Conservation (phyloP, 2,113 vertebrate genomes). For the Theristicus caerulescens region DNA sequence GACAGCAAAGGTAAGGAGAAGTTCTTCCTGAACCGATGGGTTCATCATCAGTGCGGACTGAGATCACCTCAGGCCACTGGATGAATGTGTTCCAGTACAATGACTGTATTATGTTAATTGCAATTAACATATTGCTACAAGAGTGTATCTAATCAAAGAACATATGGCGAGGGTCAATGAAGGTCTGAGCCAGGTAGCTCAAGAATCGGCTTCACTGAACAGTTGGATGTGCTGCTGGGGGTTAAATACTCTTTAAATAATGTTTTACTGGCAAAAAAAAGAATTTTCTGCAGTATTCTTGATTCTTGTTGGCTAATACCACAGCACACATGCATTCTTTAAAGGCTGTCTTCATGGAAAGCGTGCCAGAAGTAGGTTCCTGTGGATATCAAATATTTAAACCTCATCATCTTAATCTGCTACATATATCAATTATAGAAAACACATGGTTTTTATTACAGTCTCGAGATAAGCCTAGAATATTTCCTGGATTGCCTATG, state of each 20-base stretch:
- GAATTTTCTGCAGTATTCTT: background rate
- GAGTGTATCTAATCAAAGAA: background rate
- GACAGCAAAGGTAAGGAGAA: background rate
- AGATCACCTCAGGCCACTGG: background rate
- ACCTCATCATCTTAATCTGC: background rate
- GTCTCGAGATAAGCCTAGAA: background rate
- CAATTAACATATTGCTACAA: background rate
- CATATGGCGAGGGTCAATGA: background rate
- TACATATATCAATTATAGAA: background rate
- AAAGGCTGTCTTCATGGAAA: background rate
- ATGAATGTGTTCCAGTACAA: background rate
- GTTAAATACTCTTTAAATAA: background rate
- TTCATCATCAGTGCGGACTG: fast-evolving
- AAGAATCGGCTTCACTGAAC: background rate
- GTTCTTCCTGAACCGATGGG: background rate
- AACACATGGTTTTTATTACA: background rate
- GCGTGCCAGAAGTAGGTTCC: background rate
- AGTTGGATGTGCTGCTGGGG: background rate
- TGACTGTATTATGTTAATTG: background rate
- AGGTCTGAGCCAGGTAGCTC: background rate
- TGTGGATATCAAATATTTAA: background rate
- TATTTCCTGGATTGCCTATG: background rate
- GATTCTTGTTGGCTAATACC: background rate
- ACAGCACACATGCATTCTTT: background rate
- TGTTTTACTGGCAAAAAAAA: background rate